Evolutionary conservation across 2,797 vertebrate species (phyloP).

Genomic region (Chelidonichthys spinosus): DNA sequence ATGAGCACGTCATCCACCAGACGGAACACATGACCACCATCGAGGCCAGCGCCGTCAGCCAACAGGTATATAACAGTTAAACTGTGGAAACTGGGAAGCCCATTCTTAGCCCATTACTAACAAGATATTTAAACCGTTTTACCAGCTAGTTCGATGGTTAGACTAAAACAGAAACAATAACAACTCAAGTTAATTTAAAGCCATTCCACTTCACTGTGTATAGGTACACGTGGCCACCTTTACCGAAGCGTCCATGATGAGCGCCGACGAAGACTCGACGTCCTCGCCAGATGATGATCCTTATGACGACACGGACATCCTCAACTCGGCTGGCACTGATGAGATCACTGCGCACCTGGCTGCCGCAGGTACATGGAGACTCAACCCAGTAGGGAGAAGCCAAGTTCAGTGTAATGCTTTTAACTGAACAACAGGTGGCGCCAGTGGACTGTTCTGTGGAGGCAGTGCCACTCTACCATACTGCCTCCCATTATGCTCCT

Average conservation of each 20-base stretch:
- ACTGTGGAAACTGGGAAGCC: background rate
- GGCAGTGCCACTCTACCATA: background rate
- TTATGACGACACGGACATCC: slow-evolving; percentile 97
- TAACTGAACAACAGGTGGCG: slow-evolving; percentile 65
- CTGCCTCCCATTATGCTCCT: background rate
- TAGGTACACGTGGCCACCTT: slow-evolving; percentile 96
- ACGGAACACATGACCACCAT: slow-evolving; percentile 97
- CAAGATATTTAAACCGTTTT: background rate
- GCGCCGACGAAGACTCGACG: slow-evolving; percentile 95
- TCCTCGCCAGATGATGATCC: slow-evolving; percentile 96
- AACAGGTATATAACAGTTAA: slow-evolving; percentile 85
- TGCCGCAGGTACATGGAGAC: slow-evolving; percentile 88
- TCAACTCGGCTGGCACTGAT: slow-evolving; percentile 95
- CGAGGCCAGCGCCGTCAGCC: slow-evolving; percentile 94
- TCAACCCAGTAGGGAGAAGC: background rate
- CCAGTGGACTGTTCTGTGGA: slow-evolving; percentile 12
- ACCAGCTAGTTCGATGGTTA: background rate
- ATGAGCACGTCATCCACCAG: slow-evolving; percentile 92
- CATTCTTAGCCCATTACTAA: background rate
- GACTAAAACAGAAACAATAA: background rate
- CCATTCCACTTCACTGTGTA: background rate
- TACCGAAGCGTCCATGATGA: slow-evolving; percentile 94
- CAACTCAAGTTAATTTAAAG: background rate
- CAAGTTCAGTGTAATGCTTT: slow-evolving; percentile 26
- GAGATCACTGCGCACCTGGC: slow-evolving; percentile 97